A percentile compares a stretch with the other conserved stretches of the same genome.
phyloP scores from a whole-genome alignment of 2,113 vertebrate species.

The Carettochelys insculpta region DNA sequence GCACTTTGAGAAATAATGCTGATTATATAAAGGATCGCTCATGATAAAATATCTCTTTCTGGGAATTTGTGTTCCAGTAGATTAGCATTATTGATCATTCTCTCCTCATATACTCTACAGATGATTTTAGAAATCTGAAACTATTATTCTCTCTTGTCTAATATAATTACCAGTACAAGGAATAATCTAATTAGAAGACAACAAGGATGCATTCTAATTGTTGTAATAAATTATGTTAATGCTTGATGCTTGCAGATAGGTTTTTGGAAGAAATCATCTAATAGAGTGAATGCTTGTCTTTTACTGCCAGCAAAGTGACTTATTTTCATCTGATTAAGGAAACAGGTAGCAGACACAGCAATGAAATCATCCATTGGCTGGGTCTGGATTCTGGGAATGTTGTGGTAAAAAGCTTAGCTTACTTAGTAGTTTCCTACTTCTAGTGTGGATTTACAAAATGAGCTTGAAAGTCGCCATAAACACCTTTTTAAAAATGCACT shows the following conservation, averaged over 20 bases:
- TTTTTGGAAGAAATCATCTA: conserved; percentile 65
- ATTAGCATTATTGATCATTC: conserved; percentile 78
- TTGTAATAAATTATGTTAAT: conserved; percentile 76
- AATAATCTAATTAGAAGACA: conserved; percentile 78
- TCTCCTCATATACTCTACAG: conserved; percentile 62
- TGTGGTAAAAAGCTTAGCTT: neutral
- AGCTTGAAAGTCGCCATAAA: neutral
- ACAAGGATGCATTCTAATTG: conserved; percentile 76
- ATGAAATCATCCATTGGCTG: neutral
- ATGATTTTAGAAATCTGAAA: conserved; percentile 75
- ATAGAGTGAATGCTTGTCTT: conserved; percentile 57
- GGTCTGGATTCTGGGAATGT: neutral
- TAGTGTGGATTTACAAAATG: neutral
- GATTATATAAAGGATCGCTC: conserved; percentile 61
- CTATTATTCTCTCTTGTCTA: conserved; percentile 72
- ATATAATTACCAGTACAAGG: conserved; percentile 73
- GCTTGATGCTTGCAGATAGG: conserved; percentile 42
- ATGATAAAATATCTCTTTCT: conserved; percentile 71
- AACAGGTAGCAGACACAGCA: neutral
- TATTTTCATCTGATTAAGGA: conserved; percentile 21
- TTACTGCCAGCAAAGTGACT: neutral
- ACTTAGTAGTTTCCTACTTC: neutral
- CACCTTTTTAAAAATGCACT: neutral
- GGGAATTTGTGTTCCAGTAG: conserved; percentile 74
- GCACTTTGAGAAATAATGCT: conserved; percentile 58